Conservation (phyloP, 1,140 invertebrate species). For the Papilio dardanus region DNA sequence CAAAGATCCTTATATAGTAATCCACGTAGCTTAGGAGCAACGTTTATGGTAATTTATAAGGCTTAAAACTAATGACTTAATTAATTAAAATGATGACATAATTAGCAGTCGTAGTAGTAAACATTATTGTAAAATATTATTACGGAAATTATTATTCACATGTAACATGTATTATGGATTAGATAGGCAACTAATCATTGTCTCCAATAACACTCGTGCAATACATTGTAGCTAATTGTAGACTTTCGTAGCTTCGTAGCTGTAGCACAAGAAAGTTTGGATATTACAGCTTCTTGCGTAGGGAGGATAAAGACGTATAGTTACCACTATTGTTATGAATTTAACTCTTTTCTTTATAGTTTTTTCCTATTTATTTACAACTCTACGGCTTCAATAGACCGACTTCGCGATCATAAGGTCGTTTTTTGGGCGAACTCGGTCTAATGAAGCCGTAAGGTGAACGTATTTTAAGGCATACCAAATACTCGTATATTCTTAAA, state of each 20-base stretch:
- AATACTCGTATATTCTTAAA: too few species aligned
- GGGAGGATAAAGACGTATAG: background rate
- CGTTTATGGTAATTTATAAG: conserved; percentile 1
- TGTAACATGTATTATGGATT: too few species aligned
- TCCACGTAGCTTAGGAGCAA: background rate
- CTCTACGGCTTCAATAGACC: too few species aligned
- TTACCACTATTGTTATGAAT: background rate
- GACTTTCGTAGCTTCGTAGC: conserved; percentile 4
- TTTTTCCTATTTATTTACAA: too few species aligned
- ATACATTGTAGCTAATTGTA: background rate
- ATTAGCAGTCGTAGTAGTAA: background rate
- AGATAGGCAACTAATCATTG: background rate
- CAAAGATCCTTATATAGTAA: background rate
- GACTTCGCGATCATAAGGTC: too few species aligned
- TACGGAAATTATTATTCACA: background rate
- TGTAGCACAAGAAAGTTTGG: background rate
- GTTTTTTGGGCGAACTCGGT: too few species aligned
- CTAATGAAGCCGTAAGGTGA: too few species aligned
- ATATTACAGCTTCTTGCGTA: background rate
- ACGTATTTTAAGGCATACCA: too few species aligned
- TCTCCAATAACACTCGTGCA: background rate
- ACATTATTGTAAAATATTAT: background rate
- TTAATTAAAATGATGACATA: conserved; percentile 8
- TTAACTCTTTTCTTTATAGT: too few species aligned
- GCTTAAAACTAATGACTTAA: background rate